These are phyloP conservation scores for Bombycilla garrulus DNA, from an alignment of 2,113 vertebrate species.

Conservation along the genomic window DNA sequence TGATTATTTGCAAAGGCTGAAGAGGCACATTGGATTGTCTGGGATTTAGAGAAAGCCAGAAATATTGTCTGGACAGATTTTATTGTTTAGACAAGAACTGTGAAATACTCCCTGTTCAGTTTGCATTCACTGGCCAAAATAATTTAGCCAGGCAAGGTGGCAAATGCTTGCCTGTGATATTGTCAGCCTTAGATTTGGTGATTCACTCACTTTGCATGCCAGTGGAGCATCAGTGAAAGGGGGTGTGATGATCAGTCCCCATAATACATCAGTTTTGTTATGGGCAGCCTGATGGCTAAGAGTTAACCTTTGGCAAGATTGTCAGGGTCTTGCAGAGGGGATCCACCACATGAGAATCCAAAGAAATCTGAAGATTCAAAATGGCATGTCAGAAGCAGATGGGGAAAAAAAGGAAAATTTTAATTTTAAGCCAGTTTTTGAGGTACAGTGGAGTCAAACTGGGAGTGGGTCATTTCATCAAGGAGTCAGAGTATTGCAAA, in stretches of 20 bases:
- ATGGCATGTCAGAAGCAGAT: neutral
- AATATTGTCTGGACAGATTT: neutral
- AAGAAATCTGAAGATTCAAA: neutral
- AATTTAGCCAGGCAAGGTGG: neutral
- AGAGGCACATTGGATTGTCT: neutral
- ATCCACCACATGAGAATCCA: neutral
- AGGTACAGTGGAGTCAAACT: neutral
- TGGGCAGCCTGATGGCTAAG: neutral
- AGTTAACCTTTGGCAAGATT: neutral
- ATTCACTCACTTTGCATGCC: neutral
- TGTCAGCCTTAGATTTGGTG: neutral
- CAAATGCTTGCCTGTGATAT: neutral
- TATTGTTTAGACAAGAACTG: neutral
- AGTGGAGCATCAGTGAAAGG: neutral
- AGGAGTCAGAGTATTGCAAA: neutral
- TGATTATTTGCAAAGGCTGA: neutral
- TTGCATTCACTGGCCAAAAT: neutral
- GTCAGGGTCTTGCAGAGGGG: neutral
- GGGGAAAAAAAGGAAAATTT: neutral
- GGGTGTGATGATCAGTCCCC: neutral
- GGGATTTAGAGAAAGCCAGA: neutral
- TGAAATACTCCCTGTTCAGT: neutral
- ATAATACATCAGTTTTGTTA: neutral
- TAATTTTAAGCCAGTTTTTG: neutral
- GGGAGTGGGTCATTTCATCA: neutral